A percentile compares a stretch with the other conserved stretches of the same genome.
Evolutionary conservation across 2,888 invertebrate species (phyloP).

Genomic region (Drosophila formosana): DNA sequence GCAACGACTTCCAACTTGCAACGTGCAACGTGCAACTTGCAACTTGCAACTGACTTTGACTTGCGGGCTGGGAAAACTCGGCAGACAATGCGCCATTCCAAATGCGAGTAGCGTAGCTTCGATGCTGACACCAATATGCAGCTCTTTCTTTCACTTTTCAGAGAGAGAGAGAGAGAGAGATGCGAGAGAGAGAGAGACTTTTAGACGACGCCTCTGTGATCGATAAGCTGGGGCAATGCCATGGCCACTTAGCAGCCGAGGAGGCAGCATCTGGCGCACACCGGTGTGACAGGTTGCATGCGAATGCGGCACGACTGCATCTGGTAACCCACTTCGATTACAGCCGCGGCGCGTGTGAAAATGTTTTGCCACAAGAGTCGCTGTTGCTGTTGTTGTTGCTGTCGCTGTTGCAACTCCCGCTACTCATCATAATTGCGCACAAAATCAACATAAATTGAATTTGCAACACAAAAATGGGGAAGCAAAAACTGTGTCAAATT

Average conservation of each 20-base stretch:
- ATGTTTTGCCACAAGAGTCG: constrained; percentile 33
- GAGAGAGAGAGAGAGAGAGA: background rate
- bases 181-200: too few relatives aligned
- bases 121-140: constrained; percentile 72
- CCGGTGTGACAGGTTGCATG: constrained; percentile 75
- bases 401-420: constrained; percentile 44
- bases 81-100: constrained; percentile 62
- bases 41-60: constrained; percentile 23
- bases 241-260: constrained; percentile 64
- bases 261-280: constrained; percentile 47
- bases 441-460: constrained; percentile 71
- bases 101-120: constrained; percentile 73
- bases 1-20: constrained; percentile 21
- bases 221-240: constrained; percentile 74
- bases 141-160: constrained; percentile 67
- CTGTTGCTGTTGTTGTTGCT: background rate
- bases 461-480: constrained; percentile 29
- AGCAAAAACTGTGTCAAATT: constrained; percentile 65
- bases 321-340: constrained; percentile 79
- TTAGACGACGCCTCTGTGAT: constrained; percentile 64
- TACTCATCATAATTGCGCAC: constrained; percentile 64
- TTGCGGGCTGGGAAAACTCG: constrained; percentile 11
- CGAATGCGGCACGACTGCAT: constrained; percentile 79
- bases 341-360: constrained; percentile 70
- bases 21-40: constrained; percentile 9